phyloP scores from a whole-genome alignment of 2,888 invertebrate species.

The Argyresthia albistria region DNA sequence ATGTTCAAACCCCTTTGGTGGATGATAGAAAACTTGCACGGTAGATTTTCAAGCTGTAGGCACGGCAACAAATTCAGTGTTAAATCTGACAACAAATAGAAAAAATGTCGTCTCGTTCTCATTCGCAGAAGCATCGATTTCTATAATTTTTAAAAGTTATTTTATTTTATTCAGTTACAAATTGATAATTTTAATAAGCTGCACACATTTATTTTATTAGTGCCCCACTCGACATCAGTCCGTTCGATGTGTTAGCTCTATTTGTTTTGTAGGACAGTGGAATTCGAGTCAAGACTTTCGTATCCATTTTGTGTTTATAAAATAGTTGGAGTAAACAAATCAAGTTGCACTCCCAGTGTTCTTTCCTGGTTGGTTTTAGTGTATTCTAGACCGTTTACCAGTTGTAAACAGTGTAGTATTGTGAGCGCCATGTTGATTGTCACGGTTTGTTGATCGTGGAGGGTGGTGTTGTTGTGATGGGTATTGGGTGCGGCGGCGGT shows the following conservation, averaged over 20 bases:
- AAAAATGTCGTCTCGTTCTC: slow-evolving; percentile 35
- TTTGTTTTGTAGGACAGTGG: neutral
- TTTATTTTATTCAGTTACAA: slow-evolving; percentile 25
- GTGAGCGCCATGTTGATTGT: slow-evolving; percentile 63
- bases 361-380: neutral
- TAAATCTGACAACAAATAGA: slow-evolving; percentile 21
- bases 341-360: neutral
- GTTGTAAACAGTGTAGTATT: neutral
- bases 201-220: neutral
- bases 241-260: no score
- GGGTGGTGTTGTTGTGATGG: slow-evolving; percentile 36
- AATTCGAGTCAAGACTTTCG: neutral
- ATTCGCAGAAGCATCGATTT: slow-evolving; percentile 43
- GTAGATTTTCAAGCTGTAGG: neutral
- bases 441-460: slow-evolving; percentile 39
- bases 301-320: neutral
- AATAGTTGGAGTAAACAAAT: neutral
- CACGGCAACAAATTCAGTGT: neutral
- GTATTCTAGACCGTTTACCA: neutral
- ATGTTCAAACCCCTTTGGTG: no score
- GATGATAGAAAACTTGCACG: neutral
- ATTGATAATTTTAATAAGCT: neutral
- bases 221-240: neutral
- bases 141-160: slow-evolving; percentile 38
- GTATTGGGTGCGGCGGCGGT: slow-evolving; percentile 14